phyloP scores from a whole-genome alignment of 1,140 invertebrate species.

The Liolophura sinensis region DNA sequence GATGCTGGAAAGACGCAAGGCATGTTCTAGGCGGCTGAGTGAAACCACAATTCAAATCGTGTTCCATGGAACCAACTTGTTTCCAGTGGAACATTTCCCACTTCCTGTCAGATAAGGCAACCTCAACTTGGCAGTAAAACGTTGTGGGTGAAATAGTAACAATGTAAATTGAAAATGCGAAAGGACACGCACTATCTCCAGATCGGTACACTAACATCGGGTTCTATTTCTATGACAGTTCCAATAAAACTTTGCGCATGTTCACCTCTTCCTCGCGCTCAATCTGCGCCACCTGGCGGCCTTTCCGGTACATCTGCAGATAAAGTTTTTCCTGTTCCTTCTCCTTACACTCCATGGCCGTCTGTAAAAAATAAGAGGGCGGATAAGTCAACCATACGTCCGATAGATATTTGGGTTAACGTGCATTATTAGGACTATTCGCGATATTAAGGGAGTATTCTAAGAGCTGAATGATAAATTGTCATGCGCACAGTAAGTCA shows the following conservation, averaged over 20 bases:
- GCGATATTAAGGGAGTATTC: no score
- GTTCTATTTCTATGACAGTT: neutral
- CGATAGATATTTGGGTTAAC: no score
- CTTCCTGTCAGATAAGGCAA: no score
- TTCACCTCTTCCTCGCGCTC: slow-evolving; percentile 47
- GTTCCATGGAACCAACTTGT: no score
- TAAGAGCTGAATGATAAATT: no score
- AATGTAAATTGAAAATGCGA: neutral
- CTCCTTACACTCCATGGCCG: slow-evolving; percentile 26
- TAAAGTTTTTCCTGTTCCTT: slow-evolving; percentile 34
- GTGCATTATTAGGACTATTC: no score
- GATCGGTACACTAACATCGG: neutral
- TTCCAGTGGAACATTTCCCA: no score
- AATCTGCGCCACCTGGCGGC: slow-evolving; percentile 40
- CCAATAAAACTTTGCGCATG: neutral
- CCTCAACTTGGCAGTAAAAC: neutral
- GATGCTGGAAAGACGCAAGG: no score
- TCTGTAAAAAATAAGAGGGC: slow-evolving; percentile 15
- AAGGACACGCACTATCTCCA: neutral
- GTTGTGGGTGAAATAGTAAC: slow-evolving; percentile 5
- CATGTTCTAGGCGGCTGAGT: no score
- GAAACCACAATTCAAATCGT: no score
- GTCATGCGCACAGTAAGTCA: no score
- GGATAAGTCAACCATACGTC: no score
- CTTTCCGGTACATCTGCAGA: slow-evolving; percentile 48